Evolutionary conservation across 2,113 vertebrate genomes (phyloP), one percentile per base, ranked within the genome.

Genomic region (Struthidea cinerea): DNA sequence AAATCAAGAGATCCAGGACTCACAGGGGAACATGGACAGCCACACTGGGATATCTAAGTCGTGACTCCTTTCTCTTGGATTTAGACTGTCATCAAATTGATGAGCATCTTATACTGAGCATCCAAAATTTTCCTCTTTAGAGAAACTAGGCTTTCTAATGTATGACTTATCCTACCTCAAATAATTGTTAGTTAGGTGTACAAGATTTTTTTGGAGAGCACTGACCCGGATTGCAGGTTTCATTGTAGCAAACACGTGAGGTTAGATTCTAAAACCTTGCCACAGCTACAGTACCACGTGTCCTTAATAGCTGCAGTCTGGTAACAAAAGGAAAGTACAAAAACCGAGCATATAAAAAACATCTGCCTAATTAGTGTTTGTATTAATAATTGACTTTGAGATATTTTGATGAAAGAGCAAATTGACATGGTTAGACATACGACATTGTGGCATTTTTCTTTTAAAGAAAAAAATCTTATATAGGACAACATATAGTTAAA

Each of bases 11-110:
- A 26, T 32, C 4, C 17, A 53, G 39, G 37, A n/a, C 13, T 70
- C 32, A 47, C 3, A 69, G 8, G 15, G 8, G 8, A 81, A 28
- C 19, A n/a, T 13, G 8, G 2, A 20, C 27, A 69, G 10, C 4
- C 19, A 57, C 3, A 3, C 9, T 46, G 27, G 9, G 7, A 9
- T 68, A 59, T 35, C 7, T 23, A 26, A 49, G 5, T 0, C 50
- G 14, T 63, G 35, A 47, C 28, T 78, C 11, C 6, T 74, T 82
- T 65, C 28, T 27, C 16, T 23, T 84, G 17, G 16, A 50, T 74
- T 86, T 77, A 60, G 6, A 22, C 7, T 52, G 11, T 4, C 4
- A 32, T 63, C 6, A 26, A 35, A 18, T 1, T 26, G 5, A 39
- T 42, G 12, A 67, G 9, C 4, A 30, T 84, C 16, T 61, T 57